Percentiles rank a stretch among this genome's conserved stretches.
These are phyloP conservation scores for Luscinia megarhynchos DNA, from an alignment of 2,797 vertebrate species.

Conservation along the genomic window DNA sequence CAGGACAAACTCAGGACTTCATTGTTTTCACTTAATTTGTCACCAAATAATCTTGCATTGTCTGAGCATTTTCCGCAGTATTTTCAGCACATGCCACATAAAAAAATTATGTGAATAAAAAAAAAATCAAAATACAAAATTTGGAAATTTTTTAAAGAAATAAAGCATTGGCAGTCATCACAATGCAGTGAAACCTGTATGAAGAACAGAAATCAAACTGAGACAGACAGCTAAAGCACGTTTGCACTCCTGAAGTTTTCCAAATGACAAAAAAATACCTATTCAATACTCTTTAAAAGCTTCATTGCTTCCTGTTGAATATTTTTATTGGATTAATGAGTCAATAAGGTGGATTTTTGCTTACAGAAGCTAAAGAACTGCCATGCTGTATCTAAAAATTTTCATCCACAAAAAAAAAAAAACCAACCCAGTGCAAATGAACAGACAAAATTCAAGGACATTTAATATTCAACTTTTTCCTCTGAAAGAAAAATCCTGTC, in stretches of 20 bases:
- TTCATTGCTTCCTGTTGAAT: not conserved
- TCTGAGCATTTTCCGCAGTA: not conserved
- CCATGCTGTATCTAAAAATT: not conserved
- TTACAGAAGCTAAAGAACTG: not conserved
- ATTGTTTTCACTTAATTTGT: not conserved
- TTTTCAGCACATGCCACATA: not conserved
- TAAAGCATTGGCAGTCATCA: not conserved
- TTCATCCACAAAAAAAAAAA: not conserved
- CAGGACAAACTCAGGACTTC: not conserved
- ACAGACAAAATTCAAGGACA: not conserved
- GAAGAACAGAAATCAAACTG: constrained; percentile 27
- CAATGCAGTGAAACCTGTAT: not conserved
- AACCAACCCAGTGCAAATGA: not conserved
- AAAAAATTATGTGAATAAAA: not conserved
- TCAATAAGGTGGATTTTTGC: not conserved
- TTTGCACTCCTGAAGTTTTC: not conserved
- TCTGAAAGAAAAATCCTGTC: not conserved
- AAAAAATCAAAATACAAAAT: not conserved
- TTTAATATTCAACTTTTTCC: not conserved
- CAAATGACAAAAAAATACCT: constrained; percentile 20
- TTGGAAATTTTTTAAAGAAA: not conserved
- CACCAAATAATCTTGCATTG: not conserved
- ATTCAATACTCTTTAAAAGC: not conserved
- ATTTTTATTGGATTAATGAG: not conserved
- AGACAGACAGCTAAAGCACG: not conserved